A percentile compares a stretch with the other conserved stretches of the same genome.
Conservation (phyloP, 2,888 invertebrate genomes). For the Belgica antarctica region DNA sequence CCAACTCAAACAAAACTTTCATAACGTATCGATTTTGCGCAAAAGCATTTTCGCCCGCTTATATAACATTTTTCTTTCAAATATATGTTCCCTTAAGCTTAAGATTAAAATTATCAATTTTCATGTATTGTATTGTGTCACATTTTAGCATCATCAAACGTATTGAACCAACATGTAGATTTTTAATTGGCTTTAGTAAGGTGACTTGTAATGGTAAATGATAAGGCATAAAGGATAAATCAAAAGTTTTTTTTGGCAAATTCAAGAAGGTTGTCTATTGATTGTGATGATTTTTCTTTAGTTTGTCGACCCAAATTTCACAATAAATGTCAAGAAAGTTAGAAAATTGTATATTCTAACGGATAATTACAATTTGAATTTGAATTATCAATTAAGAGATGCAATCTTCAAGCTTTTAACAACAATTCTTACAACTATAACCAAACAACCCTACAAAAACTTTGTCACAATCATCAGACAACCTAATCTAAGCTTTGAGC, state of each 20-base stretch:
- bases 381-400: too few relatives aligned
- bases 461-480: too few relatives aligned
- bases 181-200: constrained; percentile 13
- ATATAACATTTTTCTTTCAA: not conserved
- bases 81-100: not conserved
- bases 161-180: constrained; percentile 13
- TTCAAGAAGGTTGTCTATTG: too few relatives aligned
- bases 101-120: constrained; percentile 3
- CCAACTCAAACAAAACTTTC: not conserved
- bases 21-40: not conserved
- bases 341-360: too few relatives aligned
- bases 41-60: not conserved
- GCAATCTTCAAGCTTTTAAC: too few relatives aligned
- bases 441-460: too few relatives aligned
- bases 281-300: too few relatives aligned
- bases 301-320: too few relatives aligned
- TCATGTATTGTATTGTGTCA: constrained; percentile 41
- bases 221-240: constrained; percentile 13
- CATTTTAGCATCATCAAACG: constrained; percentile 31
- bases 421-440: too few relatives aligned
- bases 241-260: not conserved
- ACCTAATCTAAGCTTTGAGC: too few relatives aligned
- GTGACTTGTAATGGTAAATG: constrained; percentile 18
- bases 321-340: too few relatives aligned
- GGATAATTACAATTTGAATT: too few relatives aligned